Evolutionary conservation across 2,113 vertebrate species (phyloP), one percentile per base, ranked within the genome.

Genomic region (Heterotis niloticus): DNA sequence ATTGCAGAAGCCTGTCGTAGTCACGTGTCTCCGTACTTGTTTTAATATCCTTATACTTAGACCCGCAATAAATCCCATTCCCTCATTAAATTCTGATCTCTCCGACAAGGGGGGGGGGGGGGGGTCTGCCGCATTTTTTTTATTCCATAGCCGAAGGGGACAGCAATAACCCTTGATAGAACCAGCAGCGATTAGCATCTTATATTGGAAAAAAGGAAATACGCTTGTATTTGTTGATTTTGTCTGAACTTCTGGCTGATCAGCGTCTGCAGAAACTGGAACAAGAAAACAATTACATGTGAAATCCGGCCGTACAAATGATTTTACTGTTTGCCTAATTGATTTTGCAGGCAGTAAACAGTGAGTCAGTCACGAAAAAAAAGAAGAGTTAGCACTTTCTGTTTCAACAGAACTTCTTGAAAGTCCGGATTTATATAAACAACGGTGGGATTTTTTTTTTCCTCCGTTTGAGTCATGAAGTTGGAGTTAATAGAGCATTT

Each of bases 91-190:
- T n/a, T n/a, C n/a, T n/a, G n/a, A n/a, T n/a, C n/a, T n/a, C n/a
- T n/a, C n/a, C n/a, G n/a, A n/a, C n/a, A n/a, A n/a, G n/a, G n/a
- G n/a, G n/a, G 62, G 52, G 73, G 29, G 75, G 60, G 24, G 17
- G 51, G 52, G 13, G 57, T 74, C 54, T 28, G 54, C 9, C 57
- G 67, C 52, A 74, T 17, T 13, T 0, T 13, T 0, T 54, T 20
- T 77, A 56, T 72, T 77, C 34, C 34, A 54, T 11, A 10, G 23
- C 54, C 76, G 68, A 64, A 75, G 72, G 77, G 60, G 23, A 20
- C 74, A 24, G 52, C 52, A 78, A 76, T 79, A 71, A 70, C 72
- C 69, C 81, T 52, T 78, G 23, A 28, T 79, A 34, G n/a, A 65
- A 72, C 73, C 74, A 16, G 26, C 60, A 68, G 77, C 51, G 70